Evolutionary conservation across 2,888 invertebrate species (phyloP).

Genomic region (Aleiodes alternator): DNA sequence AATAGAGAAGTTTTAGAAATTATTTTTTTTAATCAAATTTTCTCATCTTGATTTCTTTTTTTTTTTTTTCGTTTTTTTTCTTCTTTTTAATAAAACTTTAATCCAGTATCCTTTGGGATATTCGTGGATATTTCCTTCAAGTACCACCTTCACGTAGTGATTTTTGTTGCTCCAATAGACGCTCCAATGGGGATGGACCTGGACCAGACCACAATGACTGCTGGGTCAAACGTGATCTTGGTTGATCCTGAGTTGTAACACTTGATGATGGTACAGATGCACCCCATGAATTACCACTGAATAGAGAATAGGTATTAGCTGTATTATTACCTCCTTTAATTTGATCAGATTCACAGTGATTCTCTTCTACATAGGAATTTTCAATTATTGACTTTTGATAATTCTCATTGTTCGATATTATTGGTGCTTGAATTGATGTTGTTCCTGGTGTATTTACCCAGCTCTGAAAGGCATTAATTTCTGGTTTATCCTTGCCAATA

Average conservation of each 20-base stretch:
- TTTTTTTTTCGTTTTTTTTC: neutral
- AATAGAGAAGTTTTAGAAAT: slow-evolving; percentile 23
- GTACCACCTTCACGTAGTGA: slow-evolving; percentile 77
- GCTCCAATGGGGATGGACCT: slow-evolving; percentile 87
- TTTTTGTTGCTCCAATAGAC: slow-evolving; percentile 88
- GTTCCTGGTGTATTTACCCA: slow-evolving; percentile 63
- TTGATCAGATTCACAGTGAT: slow-evolving; percentile 41
- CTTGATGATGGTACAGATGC: slow-evolving; percentile 61
- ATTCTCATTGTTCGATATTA: slow-evolving; percentile 63
- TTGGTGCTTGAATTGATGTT: slow-evolving; percentile 54
- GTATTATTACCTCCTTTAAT: slow-evolving; percentile 47
- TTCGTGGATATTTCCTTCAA: slow-evolving; percentile 59
- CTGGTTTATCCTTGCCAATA: slow-evolving; percentile 58
- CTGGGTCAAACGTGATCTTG: slow-evolving; percentile 65
- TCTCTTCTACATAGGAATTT: slow-evolving; percentile 70
- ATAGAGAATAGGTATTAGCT: slow-evolving; percentile 78
- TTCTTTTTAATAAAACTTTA: slow-evolving; percentile 20
- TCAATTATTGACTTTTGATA: slow-evolving; percentile 60
- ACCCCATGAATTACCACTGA: slow-evolving; percentile 75
- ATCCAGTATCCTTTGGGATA: slow-evolving; percentile 26
- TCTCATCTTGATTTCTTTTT: slow-evolving; percentile 7
- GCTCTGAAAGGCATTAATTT: slow-evolving; percentile 63
- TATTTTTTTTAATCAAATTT: neutral
- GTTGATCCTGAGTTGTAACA: slow-evolving; percentile 62
- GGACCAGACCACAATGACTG: slow-evolving; percentile 88